These are phyloP conservation scores for Labrus mixtus DNA, from an alignment of 2,113 vertebrate species.

Conservation along the genomic window DNA sequence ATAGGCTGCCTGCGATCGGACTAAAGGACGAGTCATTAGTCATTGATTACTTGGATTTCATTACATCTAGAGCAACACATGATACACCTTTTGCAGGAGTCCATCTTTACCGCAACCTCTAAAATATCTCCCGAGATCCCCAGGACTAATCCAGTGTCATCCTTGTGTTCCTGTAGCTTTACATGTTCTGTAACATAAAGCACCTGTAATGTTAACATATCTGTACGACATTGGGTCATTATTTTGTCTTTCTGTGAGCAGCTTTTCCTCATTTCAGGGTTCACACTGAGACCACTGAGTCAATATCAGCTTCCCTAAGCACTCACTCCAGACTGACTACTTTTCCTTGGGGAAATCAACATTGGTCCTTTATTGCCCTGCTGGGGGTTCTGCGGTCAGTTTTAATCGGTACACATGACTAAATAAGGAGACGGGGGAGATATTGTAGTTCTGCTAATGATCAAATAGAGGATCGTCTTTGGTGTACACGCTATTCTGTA, in stretches of 20 bases:
- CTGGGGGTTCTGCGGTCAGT: slow-evolving; percentile 19
- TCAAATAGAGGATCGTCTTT: not conserved
- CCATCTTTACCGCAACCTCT: not conserved
- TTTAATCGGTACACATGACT: slow-evolving; percentile 9
- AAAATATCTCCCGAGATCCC: not conserved
- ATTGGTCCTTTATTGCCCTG: slow-evolving; percentile 5
- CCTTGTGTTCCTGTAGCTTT: not conserved
- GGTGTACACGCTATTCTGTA: not conserved
- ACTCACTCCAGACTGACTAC: slow-evolving; percentile 33
- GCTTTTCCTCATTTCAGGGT: not conserved
- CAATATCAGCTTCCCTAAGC: slow-evolving; percentile 20
- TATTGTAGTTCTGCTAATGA: not conserved
- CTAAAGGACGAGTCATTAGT: slow-evolving; percentile 17
- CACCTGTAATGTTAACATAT: no score
- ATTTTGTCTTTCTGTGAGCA: slow-evolving; percentile 6
- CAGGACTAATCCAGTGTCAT: slow-evolving; percentile 3
- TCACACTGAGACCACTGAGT: slow-evolving; percentile 5
- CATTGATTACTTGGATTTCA: slow-evolving; percentile 45
- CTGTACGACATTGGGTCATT: not conserved
- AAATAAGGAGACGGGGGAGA: slow-evolving; percentile 18
- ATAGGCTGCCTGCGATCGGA: slow-evolving; percentile 10
- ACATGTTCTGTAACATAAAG: not conserved
- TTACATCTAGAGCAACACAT: slow-evolving; percentile 21
- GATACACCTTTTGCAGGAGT: slow-evolving; percentile 6
- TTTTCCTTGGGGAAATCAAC: slow-evolving; percentile 31